Base-by-base conservation (phyloP, 2,888 invertebrate species). In the Gandaritis pyraliata region DNA sequence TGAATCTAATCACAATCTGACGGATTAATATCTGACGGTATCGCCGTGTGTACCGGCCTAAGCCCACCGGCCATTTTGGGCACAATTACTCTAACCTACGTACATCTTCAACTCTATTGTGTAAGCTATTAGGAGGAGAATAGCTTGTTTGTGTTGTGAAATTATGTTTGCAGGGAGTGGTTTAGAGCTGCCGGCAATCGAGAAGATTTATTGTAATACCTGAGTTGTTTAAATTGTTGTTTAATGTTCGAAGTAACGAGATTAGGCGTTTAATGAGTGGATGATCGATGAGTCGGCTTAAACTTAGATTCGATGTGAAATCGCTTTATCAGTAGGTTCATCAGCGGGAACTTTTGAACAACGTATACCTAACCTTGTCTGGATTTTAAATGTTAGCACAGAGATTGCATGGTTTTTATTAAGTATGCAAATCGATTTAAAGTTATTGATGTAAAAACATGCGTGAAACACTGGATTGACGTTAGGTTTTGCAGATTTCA, bases 1-100 rank as follows among this genome's bases (percentile, higher is more conserved):
- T 84, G 90, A 91, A 90, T 91, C 89, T 91, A 89, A 90, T 91
- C 90, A 89, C 83, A 76, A 90, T 87, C 88, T 86, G 88, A 87
- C 81, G 88, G 90, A 90, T 90, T 90, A 90, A 88, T 88, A 90
- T 88, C 88, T 82, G 77, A 77, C 82, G 81, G 79, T 80, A 78
- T 80, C 78, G 61, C 52, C 79, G 71, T 83, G 78, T 85, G 82
- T 80, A 80, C 79, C 75, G 75, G 77, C 58, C 78, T 79, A 78
- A 83, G 78, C 78, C 81, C 80, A 81, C 74, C 85, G 84, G 83
- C 83, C 83, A 80, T 85, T 85, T 77, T 69, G 55, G 15, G 61
- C 70, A 69, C 70, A 81, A 80, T 65, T 29, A 1, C 36, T 0
- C 39, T 3, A 33, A 38, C 30, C 30, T 52, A 46, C 55, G 33